Base-by-base conservation (phyloP, 1,140 invertebrate genomes). In the Oncopeltus fasciatus region DNA sequence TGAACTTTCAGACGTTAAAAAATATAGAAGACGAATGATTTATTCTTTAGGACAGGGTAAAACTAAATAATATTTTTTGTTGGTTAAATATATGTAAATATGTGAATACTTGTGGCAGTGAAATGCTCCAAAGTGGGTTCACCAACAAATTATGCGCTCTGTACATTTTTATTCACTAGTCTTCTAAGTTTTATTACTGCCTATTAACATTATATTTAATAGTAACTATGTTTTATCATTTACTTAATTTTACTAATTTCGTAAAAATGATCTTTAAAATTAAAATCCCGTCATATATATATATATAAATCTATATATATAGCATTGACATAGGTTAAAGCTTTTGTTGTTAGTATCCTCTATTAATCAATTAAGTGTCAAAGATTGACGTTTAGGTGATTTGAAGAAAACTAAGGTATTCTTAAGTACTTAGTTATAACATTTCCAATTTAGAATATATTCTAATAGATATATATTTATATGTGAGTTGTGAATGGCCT, bases 401-500 rank as follows among this genome's bases (percentile, higher is more conserved):
- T 53, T 53, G 24, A 53, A n/a, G 49, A 53, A 53, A 53, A 53
- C 24, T 53, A 53, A 53, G 24, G 49, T 53, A 53, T 53, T 53
- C 20, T 24, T 53, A 53, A 53, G 49, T 53, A 53, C 49, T 53
- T 53, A 53, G 49, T 53, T 24, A 53, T 53, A 53, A 53, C 44
- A 53, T 27, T 53, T 53, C 24, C 49, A 53, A 53, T 53, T 53
- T 53, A 53, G 49, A 24, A 53, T 53, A 53, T 53, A 53, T 24
- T 53, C 49, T 53, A 53, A 53, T 53, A 53, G 49, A 53, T 14
- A 38, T 8, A 38, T 53, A 53, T 53, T 53, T 53, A 53, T 53
- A 53, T 53, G 49, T 53, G 49, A 53, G 49, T 53, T 53, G n/a
- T 53, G 49, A 24, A 53, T 53, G 49, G 49, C 49, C 49, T 53